Evolutionary conservation across 2,113 vertebrate species (phyloP), one percentile per base, ranked within the genome.

Genomic region (Callipepla squamata): DNA sequence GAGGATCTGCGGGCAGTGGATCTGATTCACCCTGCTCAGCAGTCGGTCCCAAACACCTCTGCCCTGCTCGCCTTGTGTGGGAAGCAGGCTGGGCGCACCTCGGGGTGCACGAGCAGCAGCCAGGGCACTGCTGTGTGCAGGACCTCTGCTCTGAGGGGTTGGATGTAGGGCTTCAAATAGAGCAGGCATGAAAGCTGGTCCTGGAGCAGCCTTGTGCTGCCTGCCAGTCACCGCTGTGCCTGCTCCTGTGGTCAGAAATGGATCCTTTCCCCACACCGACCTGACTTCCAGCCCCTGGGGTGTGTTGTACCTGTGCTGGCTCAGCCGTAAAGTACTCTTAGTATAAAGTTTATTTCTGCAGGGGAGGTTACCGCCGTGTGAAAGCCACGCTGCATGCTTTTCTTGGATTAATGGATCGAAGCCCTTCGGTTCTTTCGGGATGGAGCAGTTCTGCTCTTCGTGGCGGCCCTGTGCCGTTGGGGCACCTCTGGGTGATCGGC

Each of bases 71-170:
- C 19, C 55, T 32, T 20, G 0, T 1, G 38, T 16, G 66, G 67
- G 15, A n/a, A 4, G 6, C 1, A 1, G 61, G 30, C 8, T 4
- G 26, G 36, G 3, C 2, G 15, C 28, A 2, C 14, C 0, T 3
- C 5, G 34, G 17, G 66, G 42, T 26, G 17, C 47, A 30, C 21
- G 7, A 42, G 23, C 57, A 28, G 47, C 2, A 0, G 57, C 75
- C 1, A 5, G 30, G 67, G 65, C 57, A 16, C 66, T 58, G 70
- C 83, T 4, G 1, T 25, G 12, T 8, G 23, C 21, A 20, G 30
- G 63, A 32, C 28, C 23, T 38, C 13, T 18, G 0, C 65, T 25
- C 48, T 13, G 1, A 28, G 45, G 2, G 28, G 40, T 4, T 57
- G 53, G 55, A 8, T 28, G 1, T 13, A 3, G 9, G 3, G 13